Evolutionary conservation across 2,888 invertebrate genomes (phyloP).

Genomic region (Dicyrtomina minuta): DNA sequence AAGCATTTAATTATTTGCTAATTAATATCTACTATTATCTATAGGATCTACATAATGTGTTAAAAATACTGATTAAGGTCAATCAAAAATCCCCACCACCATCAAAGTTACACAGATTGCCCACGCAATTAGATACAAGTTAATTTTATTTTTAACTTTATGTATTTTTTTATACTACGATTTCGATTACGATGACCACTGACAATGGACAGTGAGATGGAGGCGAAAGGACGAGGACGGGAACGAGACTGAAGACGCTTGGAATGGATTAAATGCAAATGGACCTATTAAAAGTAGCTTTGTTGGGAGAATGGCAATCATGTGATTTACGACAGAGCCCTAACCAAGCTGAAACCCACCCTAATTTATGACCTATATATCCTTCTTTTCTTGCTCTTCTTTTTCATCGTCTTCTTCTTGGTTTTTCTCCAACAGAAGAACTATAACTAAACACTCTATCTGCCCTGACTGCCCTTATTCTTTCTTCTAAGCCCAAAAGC

Average conservation of each 20-base stretch:
- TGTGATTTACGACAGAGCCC: conserved; percentile 30
- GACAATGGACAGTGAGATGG: not conserved
- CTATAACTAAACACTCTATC: too few species aligned
- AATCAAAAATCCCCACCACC: too few species aligned
- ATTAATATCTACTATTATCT: too few species aligned
- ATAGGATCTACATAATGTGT: too few species aligned
- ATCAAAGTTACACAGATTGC: too few species aligned
- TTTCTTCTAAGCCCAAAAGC: not conserved
- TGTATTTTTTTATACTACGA: not conserved
- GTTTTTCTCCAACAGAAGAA: not conserved
- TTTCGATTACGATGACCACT: not conserved
- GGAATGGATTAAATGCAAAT: conserved; percentile 48
- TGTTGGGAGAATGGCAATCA: conserved; percentile 28
- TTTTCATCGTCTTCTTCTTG: conserved; percentile 35
- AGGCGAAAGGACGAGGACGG: not conserved
- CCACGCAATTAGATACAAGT: too few species aligned
- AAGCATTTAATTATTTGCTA: too few species aligned
- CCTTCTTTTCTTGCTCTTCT: conserved; percentile 29
- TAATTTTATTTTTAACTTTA: not conserved
- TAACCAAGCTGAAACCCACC: conserved; percentile 44
- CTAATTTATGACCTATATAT: conserved; percentile 53
- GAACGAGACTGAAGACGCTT: conserved; percentile 1
- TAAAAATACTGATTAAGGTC: too few species aligned
- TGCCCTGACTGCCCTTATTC: too few species aligned
- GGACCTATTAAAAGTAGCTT: conserved; percentile 46